These are phyloP conservation scores for Epizoanthus ramosus DNA, from an alignment of 92 coral and sea anemone species.

Conservation along the genomic window DNA sequence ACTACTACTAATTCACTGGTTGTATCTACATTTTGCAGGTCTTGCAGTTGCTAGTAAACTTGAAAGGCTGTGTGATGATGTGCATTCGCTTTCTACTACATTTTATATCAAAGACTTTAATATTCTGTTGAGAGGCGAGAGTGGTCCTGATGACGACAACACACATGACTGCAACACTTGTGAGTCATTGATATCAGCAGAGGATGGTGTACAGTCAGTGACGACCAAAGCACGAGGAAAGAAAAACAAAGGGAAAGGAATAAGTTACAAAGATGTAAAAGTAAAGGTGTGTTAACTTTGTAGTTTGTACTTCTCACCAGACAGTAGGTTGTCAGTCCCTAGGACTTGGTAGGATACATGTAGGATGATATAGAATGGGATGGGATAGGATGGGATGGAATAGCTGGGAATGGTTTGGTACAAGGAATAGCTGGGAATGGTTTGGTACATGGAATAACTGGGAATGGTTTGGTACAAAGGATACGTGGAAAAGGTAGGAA, in stretches of 20 bases:
- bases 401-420: too few relatives aligned
- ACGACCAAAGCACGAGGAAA: constrained; percentile 10
- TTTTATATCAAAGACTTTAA: constrained; percentile 71
- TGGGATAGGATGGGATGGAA: too few relatives aligned
- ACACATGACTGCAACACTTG: constrained; percentile 41
- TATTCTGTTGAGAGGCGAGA: constrained; percentile 48
- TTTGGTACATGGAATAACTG: too few relatives aligned
- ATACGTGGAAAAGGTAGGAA: too few relatives aligned
- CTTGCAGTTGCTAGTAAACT: constrained; percentile 40
- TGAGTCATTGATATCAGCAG: constrained; percentile 48
- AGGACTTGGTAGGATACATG: too few relatives aligned
- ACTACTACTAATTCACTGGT: too few relatives aligned
- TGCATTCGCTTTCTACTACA: constrained; percentile 55
- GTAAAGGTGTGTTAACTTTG: constrained; percentile 52
- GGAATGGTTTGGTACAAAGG: too few relatives aligned
- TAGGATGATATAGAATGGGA: too few relatives aligned
- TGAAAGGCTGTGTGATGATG: constrained; percentile 42
- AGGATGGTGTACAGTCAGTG: neutral
- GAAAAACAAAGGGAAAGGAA: constrained; percentile 61
- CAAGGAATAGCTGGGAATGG: too few relatives aligned
- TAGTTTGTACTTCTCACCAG: neutral
- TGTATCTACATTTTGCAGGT: neutral
- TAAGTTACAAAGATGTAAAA: constrained; percentile 21
- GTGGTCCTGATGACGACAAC: neutral
- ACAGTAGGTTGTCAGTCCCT: too few relatives aligned